Conservation (phyloP, 2,888 invertebrate genomes). For the Andrena minutula region DNA sequence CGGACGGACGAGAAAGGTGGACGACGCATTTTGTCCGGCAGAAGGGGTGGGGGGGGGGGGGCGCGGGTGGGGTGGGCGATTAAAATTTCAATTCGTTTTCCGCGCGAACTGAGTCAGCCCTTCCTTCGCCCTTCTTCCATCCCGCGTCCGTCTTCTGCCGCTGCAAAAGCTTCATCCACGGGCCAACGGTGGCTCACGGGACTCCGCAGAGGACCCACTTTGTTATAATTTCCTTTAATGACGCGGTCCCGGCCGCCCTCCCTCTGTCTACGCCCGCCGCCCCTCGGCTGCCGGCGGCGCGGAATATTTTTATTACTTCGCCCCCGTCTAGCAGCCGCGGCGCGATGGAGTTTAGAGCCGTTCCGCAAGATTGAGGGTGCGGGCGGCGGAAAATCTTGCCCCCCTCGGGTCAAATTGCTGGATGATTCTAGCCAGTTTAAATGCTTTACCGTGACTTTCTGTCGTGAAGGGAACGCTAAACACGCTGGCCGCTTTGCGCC, state of each 20-base stretch:
- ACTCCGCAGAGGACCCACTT: slow-evolving; percentile 72
- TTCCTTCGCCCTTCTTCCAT: slow-evolving; percentile 65
- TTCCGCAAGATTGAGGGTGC: slow-evolving; percentile 61
- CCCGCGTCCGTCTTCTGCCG: slow-evolving; percentile 58
- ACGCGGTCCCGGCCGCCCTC: slow-evolving; percentile 61
- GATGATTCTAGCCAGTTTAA: slow-evolving; percentile 46
- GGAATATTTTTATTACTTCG: slow-evolving; percentile 75
- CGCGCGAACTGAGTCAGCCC: slow-evolving; percentile 78
- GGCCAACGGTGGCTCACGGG: slow-evolving; percentile 62
- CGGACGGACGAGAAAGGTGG: slow-evolving; percentile 61
- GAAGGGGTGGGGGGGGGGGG: slow-evolving; percentile 27
- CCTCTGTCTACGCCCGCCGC: slow-evolving; percentile 48
- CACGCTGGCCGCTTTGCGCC: slow-evolving; percentile 6
- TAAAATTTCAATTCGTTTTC: slow-evolving; percentile 81
- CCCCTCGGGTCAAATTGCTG: slow-evolving; percentile 46
- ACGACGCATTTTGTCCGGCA: slow-evolving; percentile 65
- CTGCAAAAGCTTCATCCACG: slow-evolving; percentile 58
- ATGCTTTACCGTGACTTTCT: slow-evolving; percentile 41
- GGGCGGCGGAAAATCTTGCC: slow-evolving; percentile 56
- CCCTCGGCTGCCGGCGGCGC: slow-evolving; percentile 45
- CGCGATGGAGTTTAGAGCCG: slow-evolving; percentile 54
- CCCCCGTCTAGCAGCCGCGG: slow-evolving; percentile 60
- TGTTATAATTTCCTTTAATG: slow-evolving; percentile 80
- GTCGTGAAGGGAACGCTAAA: neutral
- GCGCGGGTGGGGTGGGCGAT: slow-evolving; percentile 68